Base-by-base conservation (phyloP, 2,888 invertebrate genomes). In the Andrena bucephala region DNA sequence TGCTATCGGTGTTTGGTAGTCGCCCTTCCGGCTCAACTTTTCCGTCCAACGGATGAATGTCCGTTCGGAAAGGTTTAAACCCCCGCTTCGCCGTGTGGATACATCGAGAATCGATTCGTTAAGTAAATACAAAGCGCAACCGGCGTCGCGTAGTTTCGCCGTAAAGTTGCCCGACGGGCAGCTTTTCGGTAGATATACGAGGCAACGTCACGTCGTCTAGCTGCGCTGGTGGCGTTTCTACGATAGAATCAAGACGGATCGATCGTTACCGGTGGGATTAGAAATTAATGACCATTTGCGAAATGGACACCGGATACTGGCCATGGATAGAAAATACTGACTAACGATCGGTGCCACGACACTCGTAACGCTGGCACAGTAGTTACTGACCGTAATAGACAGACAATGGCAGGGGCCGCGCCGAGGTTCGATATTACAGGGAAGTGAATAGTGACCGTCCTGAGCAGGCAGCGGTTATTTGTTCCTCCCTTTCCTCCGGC, bases 301-400 rank as follows among this genome's bases (percentile, higher is more conserved):
- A 54, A 76, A 54, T 54, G 63, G 63, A 74, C 62, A 68, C 36
- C 48, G 62, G 71, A 63, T 72, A 75, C 42, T 63, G 50, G 42
- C 42, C n/a, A 36, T 20, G 70, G 74, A 70, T 77, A 63, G 75
- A 80, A 75, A 76, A 83, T 77, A 77, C 80, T 73, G 81, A 71
- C 72, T 80, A 83, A 71, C 57, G 76, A 65, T 31, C 27, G 42
- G 42, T 36, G 71, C 50, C 24, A 57, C 57, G 48, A 63, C 67
- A 62, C 60, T 57, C 50, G 71, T 66, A 73, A 76, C 74, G 73
- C 20, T 29, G 62, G 67, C 48, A 65, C 83, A 68, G 77, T 85
- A 87, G 86, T 85, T 87, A 87, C 87, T 85, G 87, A 83, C 85
- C 78, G 80, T 87, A 87, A 87, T 83, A 69, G 80, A 81, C 85